Base-by-base conservation (phyloP, 2,797 vertebrate species). In the Eremophila alpestris region DNA sequence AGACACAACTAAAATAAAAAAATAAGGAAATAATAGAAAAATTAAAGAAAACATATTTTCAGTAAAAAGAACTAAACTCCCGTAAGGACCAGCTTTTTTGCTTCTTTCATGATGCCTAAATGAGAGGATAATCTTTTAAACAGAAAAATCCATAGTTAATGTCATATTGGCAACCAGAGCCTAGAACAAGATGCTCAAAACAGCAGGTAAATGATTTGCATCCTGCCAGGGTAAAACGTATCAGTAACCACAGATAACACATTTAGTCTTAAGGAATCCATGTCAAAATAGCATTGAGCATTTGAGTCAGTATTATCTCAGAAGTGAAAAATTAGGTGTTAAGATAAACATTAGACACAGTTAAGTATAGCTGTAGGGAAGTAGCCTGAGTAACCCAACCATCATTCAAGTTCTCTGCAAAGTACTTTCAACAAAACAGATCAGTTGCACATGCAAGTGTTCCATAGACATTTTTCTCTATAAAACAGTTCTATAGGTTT, bases 321-420 rank as follows among this genome's bases (percentile, higher is more conserved):
- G 83, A 96, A 91, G 55, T 93, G 90, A 96, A 92, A 90, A 95
- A 86, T 82, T 89, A 94, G 55, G 14, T 91, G 60, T 64, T 96
- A 43, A 83, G 41, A 43, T 34, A 86, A 83, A 76, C 52, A 43
- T 20, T 75, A 73, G 38, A 60, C 64, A 74, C 51, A 76, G 62
- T 8, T 41, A 89, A 71, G 24, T 63, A 75, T 51, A 90, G 9
- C 52, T 82, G 82, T 84, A 89, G 52, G 41, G 59, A 90, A 74
- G 85, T 38, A 88, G 79, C 82, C 76, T 56, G 18, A 45, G 32
- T 68, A 93, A 94, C 49, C 49, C 63, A 70, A 19, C 62, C 79
- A 92, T 95, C 69, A 92, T 68, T 96, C 81, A 95, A 68, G 55
- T 74, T 67, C 30, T 90, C 41, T 58, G 15, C 69, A 88, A 74